These are phyloP conservation scores for Scaptomyza parva DNA, from an alignment of 2,888 invertebrate genomes.

Conservation along the genomic window DNA sequence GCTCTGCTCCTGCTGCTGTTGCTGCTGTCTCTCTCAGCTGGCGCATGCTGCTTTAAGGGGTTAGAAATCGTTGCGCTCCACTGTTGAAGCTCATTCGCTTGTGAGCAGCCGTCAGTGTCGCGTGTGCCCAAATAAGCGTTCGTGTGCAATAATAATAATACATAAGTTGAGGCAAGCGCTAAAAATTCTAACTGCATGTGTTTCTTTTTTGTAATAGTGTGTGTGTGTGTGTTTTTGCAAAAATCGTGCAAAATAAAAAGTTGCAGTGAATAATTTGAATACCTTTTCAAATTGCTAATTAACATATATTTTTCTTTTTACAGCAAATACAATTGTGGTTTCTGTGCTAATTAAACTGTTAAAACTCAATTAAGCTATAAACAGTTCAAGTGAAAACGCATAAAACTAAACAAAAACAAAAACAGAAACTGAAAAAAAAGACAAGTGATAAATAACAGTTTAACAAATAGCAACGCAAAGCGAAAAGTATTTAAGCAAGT, in stretches of 20 bases:
- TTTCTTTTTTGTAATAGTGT: constrained; percentile 13
- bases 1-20: not conserved
- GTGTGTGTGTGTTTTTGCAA: constrained; percentile 22
- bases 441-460: constrained; percentile 34
- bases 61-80: constrained; percentile 43
- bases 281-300: constrained; percentile 17
- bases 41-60: constrained; percentile 19
- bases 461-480: constrained; percentile 51
- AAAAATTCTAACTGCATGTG: constrained; percentile 22
- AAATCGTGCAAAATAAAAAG: constrained; percentile 50
- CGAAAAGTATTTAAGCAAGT: constrained; percentile 67
- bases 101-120: constrained; percentile 81
- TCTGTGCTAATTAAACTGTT: constrained; percentile 52
- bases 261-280: constrained; percentile 31
- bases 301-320: constrained; percentile 24
- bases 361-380: constrained; percentile 31
- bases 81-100: constrained; percentile 70
- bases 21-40: constrained; percentile 14
- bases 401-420: not conserved
- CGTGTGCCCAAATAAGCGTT: constrained; percentile 67
- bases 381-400: constrained; percentile 44
- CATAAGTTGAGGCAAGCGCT: constrained; percentile 52
- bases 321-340: constrained; percentile 43
- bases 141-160: constrained; percentile 39
- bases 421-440: constrained; percentile 30